phyloP scores from a whole-genome alignment of 1,140 invertebrate species.

The Bombus affinis region DNA sequence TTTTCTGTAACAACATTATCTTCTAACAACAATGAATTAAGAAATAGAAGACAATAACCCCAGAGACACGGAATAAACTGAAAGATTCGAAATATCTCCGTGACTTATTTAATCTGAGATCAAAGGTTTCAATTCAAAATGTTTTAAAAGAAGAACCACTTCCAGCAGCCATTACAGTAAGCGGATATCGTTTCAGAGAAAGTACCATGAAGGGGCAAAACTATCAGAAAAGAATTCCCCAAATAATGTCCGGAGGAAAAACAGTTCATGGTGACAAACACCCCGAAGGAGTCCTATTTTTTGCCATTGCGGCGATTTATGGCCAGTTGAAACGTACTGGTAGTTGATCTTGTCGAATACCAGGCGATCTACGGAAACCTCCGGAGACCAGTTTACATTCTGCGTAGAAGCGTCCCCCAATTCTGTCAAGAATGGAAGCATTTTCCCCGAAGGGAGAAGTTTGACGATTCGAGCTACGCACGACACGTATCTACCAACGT shows the following conservation, averaged over 20 bases:
- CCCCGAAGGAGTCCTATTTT: background rate
- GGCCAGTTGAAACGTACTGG: constrained; percentile 20
- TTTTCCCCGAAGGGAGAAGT: constrained; percentile 45
- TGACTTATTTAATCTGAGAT: background rate
- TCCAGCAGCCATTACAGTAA: background rate
- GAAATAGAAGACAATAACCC: background rate
- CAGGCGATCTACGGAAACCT: constrained; percentile 31
- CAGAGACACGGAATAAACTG: too few relatives aligned
- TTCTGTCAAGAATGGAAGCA: constrained; percentile 23
- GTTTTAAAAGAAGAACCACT: background rate
- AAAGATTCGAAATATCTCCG: too few relatives aligned
- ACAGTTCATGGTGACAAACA: constrained; percentile 37
- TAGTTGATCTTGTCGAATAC: constrained; percentile 26
- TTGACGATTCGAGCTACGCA: constrained; percentile 2
- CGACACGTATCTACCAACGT: background rate
- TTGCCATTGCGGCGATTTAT: constrained; percentile 37
- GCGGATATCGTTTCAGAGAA: background rate
- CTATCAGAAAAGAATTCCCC: background rate
- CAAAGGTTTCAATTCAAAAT: background rate
- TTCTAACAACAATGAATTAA: background rate
- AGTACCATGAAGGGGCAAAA: constrained; percentile 7
- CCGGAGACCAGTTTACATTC: constrained; percentile 47
- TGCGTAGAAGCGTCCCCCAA: constrained; percentile 42
- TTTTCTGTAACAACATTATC: background rate
- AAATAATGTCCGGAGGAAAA: background rate